A percentile compares a stretch with the other conserved stretches of the same genome.
phyloP scores from a whole-genome alignment of 2,113 vertebrate genomes.

The Pterocles gutturalis region DNA sequence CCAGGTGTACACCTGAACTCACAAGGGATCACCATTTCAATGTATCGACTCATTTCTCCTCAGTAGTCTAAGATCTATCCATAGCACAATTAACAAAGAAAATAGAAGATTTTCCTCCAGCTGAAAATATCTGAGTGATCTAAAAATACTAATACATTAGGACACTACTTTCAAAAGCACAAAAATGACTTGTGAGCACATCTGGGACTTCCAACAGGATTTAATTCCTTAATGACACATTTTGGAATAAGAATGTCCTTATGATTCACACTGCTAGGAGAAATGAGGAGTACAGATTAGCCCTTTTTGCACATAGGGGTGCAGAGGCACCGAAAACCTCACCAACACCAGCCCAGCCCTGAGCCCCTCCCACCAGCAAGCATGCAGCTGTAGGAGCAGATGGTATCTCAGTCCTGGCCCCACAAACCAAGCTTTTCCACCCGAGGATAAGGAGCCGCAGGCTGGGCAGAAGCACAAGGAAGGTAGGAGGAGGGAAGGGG shows the following conservation, averaged over 20 bases:
- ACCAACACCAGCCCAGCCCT: background rate
- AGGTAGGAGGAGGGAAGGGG: background rate
- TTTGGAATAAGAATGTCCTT: background rate
- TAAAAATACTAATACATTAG: conserved; percentile 41
- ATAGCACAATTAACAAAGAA: conserved; percentile 46
- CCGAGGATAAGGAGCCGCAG: background rate
- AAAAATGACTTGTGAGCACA: background rate
- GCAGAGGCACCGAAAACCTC: background rate
- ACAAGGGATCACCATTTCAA: conserved; percentile 23
- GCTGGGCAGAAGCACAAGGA: background rate
- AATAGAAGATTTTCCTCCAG: conserved; percentile 14
- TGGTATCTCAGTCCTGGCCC: background rate
- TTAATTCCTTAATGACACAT: conserved; percentile 7
- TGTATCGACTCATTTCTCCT: background rate
- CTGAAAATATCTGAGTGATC: conserved; percentile 22
- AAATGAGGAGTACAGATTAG: background rate
- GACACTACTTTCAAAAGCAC: conserved; percentile 7
- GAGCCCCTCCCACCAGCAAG: background rate
- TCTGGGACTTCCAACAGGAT: background rate
- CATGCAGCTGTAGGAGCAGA: background rate
- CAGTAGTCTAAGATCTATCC: conserved; percentile 28
- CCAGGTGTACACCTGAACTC: conserved; percentile 48
- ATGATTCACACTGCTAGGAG: background rate
- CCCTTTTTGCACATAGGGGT: background rate
- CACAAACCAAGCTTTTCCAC: background rate